Conservation (phyloP, 2,888 invertebrate species). For the Philereme vetulata region DNA sequence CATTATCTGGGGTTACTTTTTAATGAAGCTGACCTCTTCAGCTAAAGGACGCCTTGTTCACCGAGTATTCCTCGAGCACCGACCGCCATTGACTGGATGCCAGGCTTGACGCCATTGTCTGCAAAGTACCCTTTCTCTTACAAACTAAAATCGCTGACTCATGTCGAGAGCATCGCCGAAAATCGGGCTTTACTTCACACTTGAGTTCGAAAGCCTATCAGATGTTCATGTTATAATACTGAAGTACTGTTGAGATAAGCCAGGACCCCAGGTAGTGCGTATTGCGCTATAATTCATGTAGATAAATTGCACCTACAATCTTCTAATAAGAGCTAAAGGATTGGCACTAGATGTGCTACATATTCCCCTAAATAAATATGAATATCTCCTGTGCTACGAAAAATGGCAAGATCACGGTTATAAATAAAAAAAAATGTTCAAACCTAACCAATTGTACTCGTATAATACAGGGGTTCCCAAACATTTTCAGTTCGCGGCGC, state of each 20-base stretch:
- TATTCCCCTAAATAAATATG: neutral
- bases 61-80: slow-evolving; percentile 48
- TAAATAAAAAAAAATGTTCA: slow-evolving; percentile 22
- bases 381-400: slow-evolving; percentile 7
- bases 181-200: slow-evolving; percentile 25
- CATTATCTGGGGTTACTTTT: slow-evolving; percentile 24
- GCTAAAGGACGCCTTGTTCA: slow-evolving; percentile 48
- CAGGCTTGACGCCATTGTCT: slow-evolving; percentile 44
- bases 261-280: neutral
- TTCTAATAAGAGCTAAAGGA: too few species aligned
- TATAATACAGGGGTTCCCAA: too few species aligned
- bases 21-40: slow-evolving; percentile 43
- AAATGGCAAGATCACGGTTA: slow-evolving; percentile 32
- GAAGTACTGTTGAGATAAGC: neutral
- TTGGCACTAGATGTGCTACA: too few species aligned
- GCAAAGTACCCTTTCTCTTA: slow-evolving; percentile 39
- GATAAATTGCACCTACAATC: too few species aligned
- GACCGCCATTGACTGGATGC: slow-evolving; percentile 34
- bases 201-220: slow-evolving; percentile 8
- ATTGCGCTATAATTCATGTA: neutral
- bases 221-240: slow-evolving; percentile 6
- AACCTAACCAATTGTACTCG: slow-evolving; percentile 41
- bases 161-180: slow-evolving; percentile 33
- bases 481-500: too few species aligned
- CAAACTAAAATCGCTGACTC: slow-evolving; percentile 46